These are phyloP conservation scores for Bombus superbus DNA, from an alignment of 1,140 invertebrate genomes.

Conservation along the genomic window DNA sequence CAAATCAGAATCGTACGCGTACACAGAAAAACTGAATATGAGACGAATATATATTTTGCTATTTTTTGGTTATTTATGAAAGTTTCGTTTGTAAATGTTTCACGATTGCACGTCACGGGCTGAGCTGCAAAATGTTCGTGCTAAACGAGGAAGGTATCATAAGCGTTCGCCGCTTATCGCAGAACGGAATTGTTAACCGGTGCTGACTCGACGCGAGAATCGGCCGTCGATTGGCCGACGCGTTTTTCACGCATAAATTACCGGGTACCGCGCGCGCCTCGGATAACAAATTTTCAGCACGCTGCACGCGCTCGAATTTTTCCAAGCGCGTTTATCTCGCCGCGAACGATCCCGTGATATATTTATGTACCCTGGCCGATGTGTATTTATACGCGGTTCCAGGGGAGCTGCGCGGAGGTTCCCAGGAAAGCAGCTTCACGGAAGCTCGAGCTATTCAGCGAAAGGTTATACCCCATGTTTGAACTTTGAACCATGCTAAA, in stretches of 20 bases:
- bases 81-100: background rate
- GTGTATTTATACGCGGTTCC: constrained; percentile 45
- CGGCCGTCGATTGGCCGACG: background rate
- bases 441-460: constrained; percentile 6
- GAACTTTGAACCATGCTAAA: background rate
- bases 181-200: constrained; percentile 8
- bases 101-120: background rate
- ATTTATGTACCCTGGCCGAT: constrained; percentile 45
- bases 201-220: background rate
- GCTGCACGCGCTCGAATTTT: constrained; percentile 24
- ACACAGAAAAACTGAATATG: background rate
- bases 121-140: background rate
- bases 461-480: background rate
- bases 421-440: constrained; percentile 35
- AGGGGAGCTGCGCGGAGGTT: background rate
- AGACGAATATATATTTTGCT: background rate
- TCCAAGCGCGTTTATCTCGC: constrained; percentile 40
- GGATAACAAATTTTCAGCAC: constrained; percentile 43
- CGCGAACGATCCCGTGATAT: constrained; percentile 31
- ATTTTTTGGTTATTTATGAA: background rate
- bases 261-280: background rate
- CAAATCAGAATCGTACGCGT: no score
- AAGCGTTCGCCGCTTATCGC: constrained; percentile 2
- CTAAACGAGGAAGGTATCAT: background rate
- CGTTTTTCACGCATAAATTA: constrained; percentile 42